These are phyloP conservation scores for Arbacia lixula DNA, from an alignment of 53 echinoderm and acorn worm species.

Conservation along the genomic window DNA sequence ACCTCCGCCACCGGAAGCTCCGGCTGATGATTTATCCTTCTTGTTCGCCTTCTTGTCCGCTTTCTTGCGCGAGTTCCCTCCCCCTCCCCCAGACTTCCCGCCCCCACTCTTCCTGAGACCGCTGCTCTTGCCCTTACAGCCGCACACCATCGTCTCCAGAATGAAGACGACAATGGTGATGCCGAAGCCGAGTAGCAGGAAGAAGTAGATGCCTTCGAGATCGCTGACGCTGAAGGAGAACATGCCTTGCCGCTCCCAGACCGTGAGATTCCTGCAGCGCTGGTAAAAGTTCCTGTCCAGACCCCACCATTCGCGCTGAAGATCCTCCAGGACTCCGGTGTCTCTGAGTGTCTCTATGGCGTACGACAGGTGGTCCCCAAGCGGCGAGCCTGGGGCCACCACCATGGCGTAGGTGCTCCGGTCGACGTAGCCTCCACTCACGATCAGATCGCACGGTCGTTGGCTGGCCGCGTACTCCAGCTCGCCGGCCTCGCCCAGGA, in stretches of 20 bases:
- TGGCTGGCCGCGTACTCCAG: constrained; percentile 55
- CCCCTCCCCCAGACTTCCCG: constrained; percentile 5
- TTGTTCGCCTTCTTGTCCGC: neutral
- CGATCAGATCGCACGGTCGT: constrained; percentile 61
- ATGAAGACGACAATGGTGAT: constrained; percentile 47
- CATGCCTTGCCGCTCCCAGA: constrained; percentile 51
- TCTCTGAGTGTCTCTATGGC: constrained; percentile 67
- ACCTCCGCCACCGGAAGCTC: constrained; percentile 43
- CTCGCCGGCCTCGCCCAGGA: constrained; percentile 65
- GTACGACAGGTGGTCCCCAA: constrained; percentile 56
- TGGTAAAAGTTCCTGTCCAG: constrained; percentile 26
- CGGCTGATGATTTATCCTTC: neutral
- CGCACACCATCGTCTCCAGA: constrained; percentile 49
- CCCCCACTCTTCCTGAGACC: neutral
- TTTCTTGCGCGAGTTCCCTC: neutral
- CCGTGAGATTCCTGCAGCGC: constrained; percentile 64
- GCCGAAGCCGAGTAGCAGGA: constrained; percentile 57
- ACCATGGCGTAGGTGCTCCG: constrained; percentile 64
- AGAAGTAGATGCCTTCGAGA: constrained; percentile 61
- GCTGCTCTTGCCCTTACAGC: constrained; percentile 2
- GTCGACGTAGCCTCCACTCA: constrained; percentile 50
- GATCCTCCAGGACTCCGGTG: constrained; percentile 55
- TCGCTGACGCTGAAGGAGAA: constrained; percentile 54
- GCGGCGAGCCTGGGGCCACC: constrained; percentile 47
- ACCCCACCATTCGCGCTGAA: constrained; percentile 67